Evolutionary conservation across 2,113 vertebrate species (phyloP).

Genomic region (Urocitellus parryii): DNA sequence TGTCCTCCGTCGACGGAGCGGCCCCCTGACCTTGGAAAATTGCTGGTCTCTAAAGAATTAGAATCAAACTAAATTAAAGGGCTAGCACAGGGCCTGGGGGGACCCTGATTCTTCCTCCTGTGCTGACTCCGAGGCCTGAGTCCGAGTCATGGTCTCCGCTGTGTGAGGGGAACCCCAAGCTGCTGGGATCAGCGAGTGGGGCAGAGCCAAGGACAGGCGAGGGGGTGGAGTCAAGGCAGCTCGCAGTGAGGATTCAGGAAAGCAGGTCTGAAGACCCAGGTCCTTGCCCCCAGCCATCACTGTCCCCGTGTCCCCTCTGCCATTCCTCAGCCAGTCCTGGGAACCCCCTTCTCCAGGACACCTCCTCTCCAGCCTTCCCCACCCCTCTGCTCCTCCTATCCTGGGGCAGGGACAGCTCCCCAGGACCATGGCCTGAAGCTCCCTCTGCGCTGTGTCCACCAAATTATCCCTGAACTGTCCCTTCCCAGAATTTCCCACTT

Average conservation of each 20-base stretch:
- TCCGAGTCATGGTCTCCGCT: background rate
- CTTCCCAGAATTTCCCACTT: background rate
- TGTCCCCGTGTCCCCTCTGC: accelerated
- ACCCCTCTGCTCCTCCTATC: background rate
- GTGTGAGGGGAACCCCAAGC: background rate
- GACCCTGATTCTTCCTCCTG: background rate
- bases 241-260: background rate
- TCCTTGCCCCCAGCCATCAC: background rate
- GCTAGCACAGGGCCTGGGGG: background rate
- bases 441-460: background rate
- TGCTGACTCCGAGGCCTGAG: background rate
- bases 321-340: background rate
- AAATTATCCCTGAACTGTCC: too few relatives aligned
- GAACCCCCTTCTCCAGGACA: background rate
- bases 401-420: background rate
- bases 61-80: background rate
- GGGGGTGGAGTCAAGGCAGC: background rate
- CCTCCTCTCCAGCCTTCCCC: background rate
- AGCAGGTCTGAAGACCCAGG: background rate
- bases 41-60: background rate
- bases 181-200: too few relatives aligned
- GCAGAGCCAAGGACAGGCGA: background rate
- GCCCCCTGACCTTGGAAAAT: background rate
- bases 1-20: accelerated
- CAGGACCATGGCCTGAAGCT: too few relatives aligned